phyloP scores from a whole-genome alignment of 1,140 invertebrate species.

The Drosophila oshimai region DNA sequence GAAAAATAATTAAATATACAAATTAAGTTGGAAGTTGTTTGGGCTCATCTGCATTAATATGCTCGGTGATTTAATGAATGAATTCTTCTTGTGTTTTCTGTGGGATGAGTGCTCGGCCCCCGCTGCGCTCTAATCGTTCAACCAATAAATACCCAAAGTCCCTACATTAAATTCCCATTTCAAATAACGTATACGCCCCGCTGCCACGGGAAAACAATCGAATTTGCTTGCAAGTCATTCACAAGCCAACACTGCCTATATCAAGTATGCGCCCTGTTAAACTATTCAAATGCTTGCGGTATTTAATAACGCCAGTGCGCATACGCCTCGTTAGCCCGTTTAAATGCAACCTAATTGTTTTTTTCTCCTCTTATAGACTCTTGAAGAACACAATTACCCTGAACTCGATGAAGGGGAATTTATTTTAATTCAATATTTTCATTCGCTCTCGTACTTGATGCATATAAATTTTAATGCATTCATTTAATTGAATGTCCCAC shows the following conservation, averaged over 20 bases:
- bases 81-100: neutral
- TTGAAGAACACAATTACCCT: constrained; percentile 8
- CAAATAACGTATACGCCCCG: constrained; percentile 30
- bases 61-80: constrained; percentile 32
- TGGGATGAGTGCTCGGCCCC: neutral
- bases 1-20: constrained; percentile 67
- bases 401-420: constrained; percentile 17
- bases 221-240: constrained; percentile 12
- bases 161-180: constrained; percentile 21
- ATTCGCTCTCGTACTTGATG: neutral
- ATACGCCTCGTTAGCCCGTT: constrained; percentile 13
- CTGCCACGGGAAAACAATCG: constrained; percentile 19
- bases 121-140: neutral
- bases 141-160: constrained; percentile 25
- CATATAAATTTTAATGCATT: constrained; percentile 39
- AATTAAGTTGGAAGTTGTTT: constrained; percentile 55
- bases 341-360: constrained; percentile 19
- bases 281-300: constrained; percentile 2
- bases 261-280: neutral
- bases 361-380: neutral
- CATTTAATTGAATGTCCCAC: constrained; percentile 44
- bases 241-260: neutral
- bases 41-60: constrained; percentile 39
- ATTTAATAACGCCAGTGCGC: constrained; percentile 29
- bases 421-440: constrained; percentile 7